phyloP scores from a whole-genome alignment of 2,797 vertebrate genomes.

The Premnoplex brunnescens region DNA sequence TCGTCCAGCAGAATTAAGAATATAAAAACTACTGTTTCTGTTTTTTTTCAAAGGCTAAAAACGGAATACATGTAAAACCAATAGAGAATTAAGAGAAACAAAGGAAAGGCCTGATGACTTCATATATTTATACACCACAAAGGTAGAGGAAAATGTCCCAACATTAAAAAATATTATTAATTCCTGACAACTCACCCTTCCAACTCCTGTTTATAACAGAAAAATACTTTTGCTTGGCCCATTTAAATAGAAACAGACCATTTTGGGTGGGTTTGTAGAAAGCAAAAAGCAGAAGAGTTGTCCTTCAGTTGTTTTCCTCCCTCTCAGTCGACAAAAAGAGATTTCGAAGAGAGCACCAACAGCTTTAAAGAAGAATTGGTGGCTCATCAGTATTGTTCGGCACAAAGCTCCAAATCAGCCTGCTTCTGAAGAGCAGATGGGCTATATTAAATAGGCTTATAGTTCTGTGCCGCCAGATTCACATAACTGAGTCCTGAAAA shows the following conservation, averaged over 20 bases:
- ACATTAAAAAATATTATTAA: neutral
- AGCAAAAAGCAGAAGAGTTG: neutral
- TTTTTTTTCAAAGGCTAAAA: neutral
- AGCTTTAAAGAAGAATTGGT: neutral
- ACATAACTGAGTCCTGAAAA: neutral
- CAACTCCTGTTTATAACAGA: neutral
- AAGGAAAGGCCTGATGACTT: neutral
- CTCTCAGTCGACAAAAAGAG: neutral
- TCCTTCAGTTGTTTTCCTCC: neutral
- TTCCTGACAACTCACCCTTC: neutral
- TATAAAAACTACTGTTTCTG: neutral
- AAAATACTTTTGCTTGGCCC: neutral
- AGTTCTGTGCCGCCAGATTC: neutral
- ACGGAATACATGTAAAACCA: neutral
- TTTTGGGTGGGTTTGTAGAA: neutral
- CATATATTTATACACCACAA: neutral
- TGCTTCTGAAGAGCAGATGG: neutral
- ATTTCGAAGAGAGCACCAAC: neutral
- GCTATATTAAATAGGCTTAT: conserved; percentile 27
- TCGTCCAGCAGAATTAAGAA: neutral
- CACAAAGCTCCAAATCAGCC: conserved; percentile 11
- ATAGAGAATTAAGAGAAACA: neutral
- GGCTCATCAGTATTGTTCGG: neutral
- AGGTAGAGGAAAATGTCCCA: neutral
- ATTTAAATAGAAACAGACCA: neutral